Conservation (phyloP, 2,888 invertebrate species). For the Invenusta paracnida region DNA sequence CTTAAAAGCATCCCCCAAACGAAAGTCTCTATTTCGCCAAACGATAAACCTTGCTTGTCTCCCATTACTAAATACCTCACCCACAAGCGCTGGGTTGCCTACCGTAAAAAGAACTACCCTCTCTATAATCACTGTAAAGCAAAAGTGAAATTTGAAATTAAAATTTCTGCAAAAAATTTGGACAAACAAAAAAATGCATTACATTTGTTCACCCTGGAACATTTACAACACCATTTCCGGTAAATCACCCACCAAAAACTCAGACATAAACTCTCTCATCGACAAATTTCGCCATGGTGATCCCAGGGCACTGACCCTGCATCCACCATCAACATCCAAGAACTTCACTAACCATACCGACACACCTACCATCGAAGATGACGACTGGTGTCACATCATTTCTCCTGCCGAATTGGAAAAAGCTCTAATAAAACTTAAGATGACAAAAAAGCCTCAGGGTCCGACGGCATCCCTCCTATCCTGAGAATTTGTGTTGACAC, state of each 20-base stretch:
- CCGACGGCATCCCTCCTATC: not conserved
- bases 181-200: not conserved
- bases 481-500: not conserved
- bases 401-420: conserved; percentile 3
- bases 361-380: not conserved
- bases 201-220: not conserved
- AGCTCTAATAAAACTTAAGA: conserved; percentile 4
- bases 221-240: not conserved
- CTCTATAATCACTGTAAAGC: not conserved
- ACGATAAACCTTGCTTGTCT: not conserved
- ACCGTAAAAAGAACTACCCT: too few species aligned
- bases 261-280: not conserved
- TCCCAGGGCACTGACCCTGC: not conserved
- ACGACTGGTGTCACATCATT: conserved; percentile 3
- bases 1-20: not conserved
- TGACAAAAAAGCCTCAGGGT: not conserved
- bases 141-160: not conserved
- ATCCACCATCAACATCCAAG: not conserved
- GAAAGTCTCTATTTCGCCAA: not conserved
- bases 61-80: not conserved
- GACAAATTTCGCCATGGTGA: not conserved
- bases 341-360: not conserved
- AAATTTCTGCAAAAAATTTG: not conserved
- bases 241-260: not conserved
- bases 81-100: not conserved